Conservation (phyloP, 2,888 invertebrate genomes). For the Heliconius cydno region DNA sequence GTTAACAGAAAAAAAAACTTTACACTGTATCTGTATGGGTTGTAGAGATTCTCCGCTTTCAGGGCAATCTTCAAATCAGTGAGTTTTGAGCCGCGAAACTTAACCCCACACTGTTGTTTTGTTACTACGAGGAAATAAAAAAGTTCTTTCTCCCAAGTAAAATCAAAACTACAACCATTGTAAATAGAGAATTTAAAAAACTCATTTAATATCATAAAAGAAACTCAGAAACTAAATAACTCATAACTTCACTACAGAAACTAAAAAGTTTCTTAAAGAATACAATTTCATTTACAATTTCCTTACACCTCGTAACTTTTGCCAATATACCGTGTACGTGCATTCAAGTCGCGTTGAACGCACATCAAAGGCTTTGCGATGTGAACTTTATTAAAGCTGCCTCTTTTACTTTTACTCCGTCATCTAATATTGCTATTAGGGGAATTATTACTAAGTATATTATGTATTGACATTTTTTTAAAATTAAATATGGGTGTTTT, state of each 20-base stretch:
- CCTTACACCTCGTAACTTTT: conserved; percentile 29
- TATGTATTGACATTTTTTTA: not conserved
- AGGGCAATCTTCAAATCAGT: not conserved
- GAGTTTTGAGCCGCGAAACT: not conserved
- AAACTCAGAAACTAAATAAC: not conserved
- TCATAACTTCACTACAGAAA: not conserved
- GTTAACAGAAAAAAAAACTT: too few relatives aligned
- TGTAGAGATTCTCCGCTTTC: too few relatives aligned
- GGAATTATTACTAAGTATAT: not conserved
- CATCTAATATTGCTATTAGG: conserved; percentile 21
- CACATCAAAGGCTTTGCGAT: conserved; percentile 39
- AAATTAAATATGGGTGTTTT: too few relatives aligned
- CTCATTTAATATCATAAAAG: not conserved
- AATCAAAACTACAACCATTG: too few relatives aligned
- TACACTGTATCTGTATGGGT: too few relatives aligned
- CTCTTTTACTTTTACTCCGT: conserved; percentile 19
- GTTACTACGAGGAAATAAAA: too few relatives aligned
- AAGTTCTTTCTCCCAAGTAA: too few relatives aligned
- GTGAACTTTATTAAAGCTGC: conserved; percentile 37
- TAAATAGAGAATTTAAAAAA: not conserved
- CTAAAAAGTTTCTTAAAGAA: conserved; percentile 15
- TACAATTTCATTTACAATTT: conserved; percentile 21
- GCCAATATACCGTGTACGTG: conserved; percentile 30
- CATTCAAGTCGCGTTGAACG: conserved; percentile 26
- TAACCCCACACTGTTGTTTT: not conserved